Evolutionary conservation across 2,797 vertebrate species (phyloP).

Genomic region (Paramormyrops hopkinsi): DNA sequence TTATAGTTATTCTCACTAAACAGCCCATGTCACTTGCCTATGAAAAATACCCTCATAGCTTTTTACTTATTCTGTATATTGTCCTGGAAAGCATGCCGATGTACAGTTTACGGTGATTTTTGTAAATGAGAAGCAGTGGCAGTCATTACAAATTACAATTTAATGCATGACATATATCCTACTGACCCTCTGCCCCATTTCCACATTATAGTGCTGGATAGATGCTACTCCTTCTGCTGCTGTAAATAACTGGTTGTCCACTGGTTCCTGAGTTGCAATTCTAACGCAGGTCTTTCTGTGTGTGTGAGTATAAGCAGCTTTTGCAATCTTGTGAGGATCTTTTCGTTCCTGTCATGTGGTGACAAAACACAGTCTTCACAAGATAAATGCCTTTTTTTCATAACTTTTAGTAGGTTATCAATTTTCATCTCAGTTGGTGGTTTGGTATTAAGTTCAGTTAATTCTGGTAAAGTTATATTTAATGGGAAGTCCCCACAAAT

Average conservation of each 20-base stretch:
- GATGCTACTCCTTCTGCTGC: conserved; percentile 2
- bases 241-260: conserved; percentile 2
- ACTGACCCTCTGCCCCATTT: background rate
- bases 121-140: conserved; percentile 13
- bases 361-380: background rate
- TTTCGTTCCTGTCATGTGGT: background rate
- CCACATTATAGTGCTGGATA: conserved; percentile 24
- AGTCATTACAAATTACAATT: background rate
- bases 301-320: background rate
- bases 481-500: background rate
- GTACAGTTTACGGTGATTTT: conserved; percentile 35
- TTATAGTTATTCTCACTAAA: conserved; percentile 42
- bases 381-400: background rate
- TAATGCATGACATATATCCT: conserved; percentile 17
- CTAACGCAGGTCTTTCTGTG: background rate
- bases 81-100: conserved; percentile 58
- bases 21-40: conserved; percentile 54
- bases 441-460: background rate
- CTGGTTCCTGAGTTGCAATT: background rate
- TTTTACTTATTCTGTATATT: conserved; percentile 49
- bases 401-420: background rate
- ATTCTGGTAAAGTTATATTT: background rate
- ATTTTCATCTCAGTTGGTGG: background rate
- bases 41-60: conserved; percentile 49
- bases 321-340: background rate